Base-by-base conservation (phyloP, 1,140 invertebrate genomes). In the Galleria mellonella region DNA sequence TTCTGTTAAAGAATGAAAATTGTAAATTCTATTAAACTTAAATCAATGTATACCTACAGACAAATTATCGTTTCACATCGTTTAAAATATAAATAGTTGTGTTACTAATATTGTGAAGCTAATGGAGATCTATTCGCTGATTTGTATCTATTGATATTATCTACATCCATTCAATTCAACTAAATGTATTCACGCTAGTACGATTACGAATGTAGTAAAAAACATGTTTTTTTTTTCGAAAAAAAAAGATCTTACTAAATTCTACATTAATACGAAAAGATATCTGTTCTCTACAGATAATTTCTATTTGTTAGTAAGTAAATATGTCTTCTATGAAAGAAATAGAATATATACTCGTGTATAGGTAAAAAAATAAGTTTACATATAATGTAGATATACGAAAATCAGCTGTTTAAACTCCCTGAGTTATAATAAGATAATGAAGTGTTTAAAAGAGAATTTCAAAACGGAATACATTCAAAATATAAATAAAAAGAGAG, bases 81-180 rank as follows among this genome's bases (percentile, higher is more conserved):
- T 53, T 55, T 65, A 55, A 55, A 55, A 52, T 58, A 47, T n/a
- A n/a, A n/a, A n/a, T 36, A 45, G 45, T 54, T 55, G 57, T 43
- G 41, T 43, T 51, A 58, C 61, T n/a, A 47, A 51, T 63, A 62
- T 58, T 66, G 45, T 61, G 38, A 12, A 27, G 42, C 62, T 62
- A 66, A 67, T 60, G 60, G 57, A 30, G 46, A 59, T 59, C 58
- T 65, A 55, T 72, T 73, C 62, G 65, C 57, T 58, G 73, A 77
- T 77, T 62, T 43, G 42, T 57, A 77, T 77, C 73, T 67, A 52
- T 55, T 54, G 71, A 77, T 77, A 69, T 60, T 52, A 75, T 76
- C 67, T 63, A 53, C 45, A 53, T 42, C 51, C 59, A 66, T 70
- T 73, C 52, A 72, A 52, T 58, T 61, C 51, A 55, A 54, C 57